phyloP scores from a whole-genome alignment of 2,113 vertebrate genomes.

The Syngnathus scovelli region DNA sequence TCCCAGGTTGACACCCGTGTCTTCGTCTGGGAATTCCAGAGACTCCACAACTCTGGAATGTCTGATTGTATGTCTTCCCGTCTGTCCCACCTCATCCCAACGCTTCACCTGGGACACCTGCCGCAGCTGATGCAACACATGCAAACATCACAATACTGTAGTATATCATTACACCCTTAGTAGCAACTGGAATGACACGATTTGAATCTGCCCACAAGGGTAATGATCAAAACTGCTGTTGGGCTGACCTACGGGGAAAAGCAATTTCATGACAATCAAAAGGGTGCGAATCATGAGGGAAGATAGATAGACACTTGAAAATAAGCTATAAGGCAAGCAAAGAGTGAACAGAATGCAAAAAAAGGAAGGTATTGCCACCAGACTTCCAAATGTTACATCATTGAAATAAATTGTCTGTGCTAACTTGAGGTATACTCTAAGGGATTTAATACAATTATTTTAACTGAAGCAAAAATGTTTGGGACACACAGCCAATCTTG shows the following conservation, averaged over 20 bases:
- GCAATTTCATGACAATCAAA: conserved; percentile 40
- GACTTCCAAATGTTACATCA: conserved; percentile 10
- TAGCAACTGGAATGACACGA: conserved; percentile 13
- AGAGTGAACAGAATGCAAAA: conserved; percentile 28
- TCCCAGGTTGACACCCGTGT: conserved; percentile 64
- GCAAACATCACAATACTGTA: neutral
- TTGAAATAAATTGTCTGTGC: no score
- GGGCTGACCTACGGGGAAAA: conserved; percentile 26
- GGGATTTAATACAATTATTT: no score
- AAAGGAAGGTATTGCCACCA: conserved; percentile 23
- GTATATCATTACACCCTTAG: neutral
- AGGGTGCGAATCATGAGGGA: conserved; percentile 22
- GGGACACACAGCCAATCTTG: neutral
- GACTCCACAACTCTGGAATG: conserved; percentile 62
- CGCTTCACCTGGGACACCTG: conserved; percentile 70
- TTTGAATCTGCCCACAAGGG: conserved; percentile 1
- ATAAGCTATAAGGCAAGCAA: conserved; percentile 3
- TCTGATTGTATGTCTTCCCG: conserved; percentile 52
- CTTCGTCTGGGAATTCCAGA: conserved; percentile 69
- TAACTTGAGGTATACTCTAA: no score
- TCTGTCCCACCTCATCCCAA: conserved; percentile 59
- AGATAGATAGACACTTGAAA: conserved; percentile 39
- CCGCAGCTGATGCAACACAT: conserved; percentile 57
- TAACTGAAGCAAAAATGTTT: no score
- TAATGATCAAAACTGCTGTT: conserved; percentile 11